phyloP scores from a whole-genome alignment of 1,140 invertebrate genomes.

The Drosophila asahinai region DNA sequence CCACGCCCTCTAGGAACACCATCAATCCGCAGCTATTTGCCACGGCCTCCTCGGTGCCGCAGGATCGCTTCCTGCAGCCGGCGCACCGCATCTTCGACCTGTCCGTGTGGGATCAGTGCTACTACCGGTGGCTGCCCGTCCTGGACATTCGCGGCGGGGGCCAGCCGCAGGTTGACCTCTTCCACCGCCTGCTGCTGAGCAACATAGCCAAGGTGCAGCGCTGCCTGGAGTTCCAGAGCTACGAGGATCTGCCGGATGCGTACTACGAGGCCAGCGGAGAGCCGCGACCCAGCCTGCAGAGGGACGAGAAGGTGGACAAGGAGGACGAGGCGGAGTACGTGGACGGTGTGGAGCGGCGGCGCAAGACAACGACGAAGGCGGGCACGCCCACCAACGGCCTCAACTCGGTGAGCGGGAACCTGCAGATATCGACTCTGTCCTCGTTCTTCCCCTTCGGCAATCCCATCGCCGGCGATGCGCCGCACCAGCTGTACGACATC shows the following conservation, averaged over 20 bases:
- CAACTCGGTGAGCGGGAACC: conserved; percentile 32
- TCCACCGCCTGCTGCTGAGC: conserved; percentile 86
- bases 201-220: conserved; percentile 87
- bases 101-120: conserved; percentile 95
- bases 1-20: conserved; percentile 61
- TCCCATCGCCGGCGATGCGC: conserved; percentile 75
- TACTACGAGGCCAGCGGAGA: conserved; percentile 65
- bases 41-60: conserved; percentile 72
- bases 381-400: conserved; percentile 52
- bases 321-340: conserved; percentile 59
- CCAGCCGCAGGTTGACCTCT: conserved; percentile 88
- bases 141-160: conserved; percentile 93
- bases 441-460: conserved; percentile 86
- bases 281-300: conserved; percentile 18
- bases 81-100: conserved; percentile 87
- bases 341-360: conserved; percentile 73
- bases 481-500: conserved; percentile 80
- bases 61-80: conserved; percentile 85
- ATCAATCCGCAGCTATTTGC: conserved; percentile 81
- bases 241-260: conserved; percentile 77
- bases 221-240: conserved; percentile 72
- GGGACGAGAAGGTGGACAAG: conserved; percentile 3
- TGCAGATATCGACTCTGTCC: conserved; percentile 79
- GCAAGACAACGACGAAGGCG: conserved; percentile 44
- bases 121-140: conserved; percentile 94